Conservation (phyloP, 2,888 invertebrate species). For the Omphaloscelis lunosa region DNA sequence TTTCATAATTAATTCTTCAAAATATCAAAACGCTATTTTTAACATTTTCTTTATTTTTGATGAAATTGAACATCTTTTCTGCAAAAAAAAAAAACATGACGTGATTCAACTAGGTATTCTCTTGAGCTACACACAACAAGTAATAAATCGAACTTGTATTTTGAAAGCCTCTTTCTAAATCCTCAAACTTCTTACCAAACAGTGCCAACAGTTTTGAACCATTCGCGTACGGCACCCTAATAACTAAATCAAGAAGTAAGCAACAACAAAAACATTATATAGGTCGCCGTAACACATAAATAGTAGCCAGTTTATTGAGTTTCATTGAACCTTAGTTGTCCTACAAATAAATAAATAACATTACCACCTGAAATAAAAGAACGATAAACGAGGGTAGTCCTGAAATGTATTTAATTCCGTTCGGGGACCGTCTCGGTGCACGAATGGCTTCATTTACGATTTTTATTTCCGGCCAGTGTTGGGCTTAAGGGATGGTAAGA, state of each 20-base stretch:
- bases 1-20: not conserved
- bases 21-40: no score
- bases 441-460: constrained; percentile 90
- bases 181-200: not conserved
- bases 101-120: not conserved
- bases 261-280: constrained; percentile 14
- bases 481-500: constrained; percentile 39
- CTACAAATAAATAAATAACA: constrained; percentile 84
- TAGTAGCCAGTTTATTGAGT: constrained; percentile 54
- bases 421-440: constrained; percentile 84
- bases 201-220: not conserved
- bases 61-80: no score
- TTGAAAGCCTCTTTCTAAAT: not conserved
- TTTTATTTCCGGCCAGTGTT: constrained; percentile 88
- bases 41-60: not conserved
- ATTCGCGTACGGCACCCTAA: not conserved
- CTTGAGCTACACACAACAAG: not conserved
- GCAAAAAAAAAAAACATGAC: not conserved
- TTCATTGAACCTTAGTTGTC: constrained; percentile 51
- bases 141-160: not conserved
- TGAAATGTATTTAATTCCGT: constrained; percentile 88
- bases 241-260: not conserved
- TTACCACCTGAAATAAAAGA: constrained; percentile 89
- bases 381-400: constrained; percentile 86
- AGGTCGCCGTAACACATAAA: constrained; percentile 48